Evolutionary conservation across 2,888 invertebrate genomes (phyloP).

Genomic region (Ernsta delagoae): DNA sequence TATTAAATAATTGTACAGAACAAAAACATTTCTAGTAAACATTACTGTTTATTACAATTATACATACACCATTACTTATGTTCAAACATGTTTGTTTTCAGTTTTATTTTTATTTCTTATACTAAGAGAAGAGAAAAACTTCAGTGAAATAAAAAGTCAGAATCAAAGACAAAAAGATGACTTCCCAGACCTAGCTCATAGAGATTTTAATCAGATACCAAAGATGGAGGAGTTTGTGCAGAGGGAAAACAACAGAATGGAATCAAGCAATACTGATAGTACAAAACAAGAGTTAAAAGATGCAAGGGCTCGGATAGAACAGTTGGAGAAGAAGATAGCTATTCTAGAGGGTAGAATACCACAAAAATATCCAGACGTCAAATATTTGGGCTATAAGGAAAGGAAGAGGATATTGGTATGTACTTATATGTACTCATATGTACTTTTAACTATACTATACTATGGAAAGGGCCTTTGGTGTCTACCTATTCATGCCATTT

Average conservation of each 20-base stretch:
- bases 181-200: conserved; percentile 55
- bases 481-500: no score
- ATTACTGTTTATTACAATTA: no score
- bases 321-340: conserved; percentile 89
- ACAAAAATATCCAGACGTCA: conserved; percentile 95
- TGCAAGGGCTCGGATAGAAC: conserved; percentile 86
- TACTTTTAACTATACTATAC: no score
- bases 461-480: no score
- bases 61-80: no score
- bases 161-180: conserved; percentile 58
- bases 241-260: conserved; percentile 50
- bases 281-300: conserved; percentile 83
- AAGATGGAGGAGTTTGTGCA: conserved; percentile 53
- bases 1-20: no score
- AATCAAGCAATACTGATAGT: conserved; percentile 55
- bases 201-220: conserved; percentile 59
- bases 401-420: conserved; percentile 95
- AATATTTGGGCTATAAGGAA: conserved; percentile 95
- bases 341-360: conserved; percentile 90
- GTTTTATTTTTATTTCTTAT: conserved; percentile 68
- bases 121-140: conserved; percentile 56
- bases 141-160: conserved; percentile 46
- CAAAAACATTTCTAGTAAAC: no score
- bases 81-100: conserved; percentile 49
- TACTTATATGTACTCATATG: no score